Percentiles rank a stretch among this genome's conserved stretches.
Evolutionary conservation across 2,113 vertebrate genomes (phyloP).

Genomic region (Triplophysa dalaica): DNA sequence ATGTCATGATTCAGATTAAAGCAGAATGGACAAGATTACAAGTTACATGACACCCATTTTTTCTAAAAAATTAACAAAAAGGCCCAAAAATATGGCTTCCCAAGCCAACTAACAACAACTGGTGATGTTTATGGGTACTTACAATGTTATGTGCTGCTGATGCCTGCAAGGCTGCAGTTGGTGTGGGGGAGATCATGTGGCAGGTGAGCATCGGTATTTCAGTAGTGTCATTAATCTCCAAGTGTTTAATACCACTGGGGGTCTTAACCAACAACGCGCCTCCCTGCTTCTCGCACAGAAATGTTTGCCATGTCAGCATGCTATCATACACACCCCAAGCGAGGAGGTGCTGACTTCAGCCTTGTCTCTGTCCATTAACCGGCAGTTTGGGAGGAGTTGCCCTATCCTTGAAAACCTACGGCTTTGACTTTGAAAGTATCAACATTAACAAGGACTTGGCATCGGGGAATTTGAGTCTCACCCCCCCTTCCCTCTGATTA

Average conservation of each 20-base stretch:
- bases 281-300: slow-evolving; percentile 9
- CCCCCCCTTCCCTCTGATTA: slow-evolving; percentile 50
- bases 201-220: slow-evolving; percentile 4
- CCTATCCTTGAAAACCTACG: slow-evolving; percentile 53
- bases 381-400: slow-evolving; percentile 31
- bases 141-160: background rate
- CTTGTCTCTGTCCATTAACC: slow-evolving; percentile 57
- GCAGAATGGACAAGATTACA: too few species aligned
- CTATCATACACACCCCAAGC: slow-evolving; percentile 11
- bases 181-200: slow-evolving; percentile 10
- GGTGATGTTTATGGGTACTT: background rate
- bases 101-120: too few species aligned
- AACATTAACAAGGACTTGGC: slow-evolving; percentile 48
- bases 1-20: too few species aligned
- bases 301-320: slow-evolving; percentile 50
- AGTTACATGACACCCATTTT: too few species aligned
- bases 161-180: slow-evolving; percentile 2
- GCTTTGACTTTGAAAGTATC: slow-evolving; percentile 56
- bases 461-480: slow-evolving; percentile 56
- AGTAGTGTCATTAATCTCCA: slow-evolving; percentile 57
- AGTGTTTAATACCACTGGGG: slow-evolving; percentile 57
- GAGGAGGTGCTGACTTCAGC: slow-evolving; percentile 55
- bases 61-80: too few species aligned
- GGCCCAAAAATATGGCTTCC: too few species aligned
- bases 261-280: slow-evolving; percentile 28